These are phyloP conservation scores for Ailurus styani DNA, from an alignment of 2,113 vertebrate genomes.

Conservation along the genomic window DNA sequence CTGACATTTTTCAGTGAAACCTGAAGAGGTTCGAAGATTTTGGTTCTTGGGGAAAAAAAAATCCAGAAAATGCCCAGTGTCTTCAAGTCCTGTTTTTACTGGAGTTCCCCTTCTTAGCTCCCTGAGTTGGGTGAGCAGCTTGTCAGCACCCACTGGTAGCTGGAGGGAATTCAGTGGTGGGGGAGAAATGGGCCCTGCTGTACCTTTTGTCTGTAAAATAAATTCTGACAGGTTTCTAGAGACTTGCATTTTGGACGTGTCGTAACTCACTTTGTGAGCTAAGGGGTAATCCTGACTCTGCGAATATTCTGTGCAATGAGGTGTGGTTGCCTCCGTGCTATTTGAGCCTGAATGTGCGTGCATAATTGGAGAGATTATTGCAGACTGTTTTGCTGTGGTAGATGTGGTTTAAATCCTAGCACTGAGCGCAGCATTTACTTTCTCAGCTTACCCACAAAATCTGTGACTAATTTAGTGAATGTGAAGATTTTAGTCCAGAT, in stretches of 20 bases:
- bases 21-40: background rate
- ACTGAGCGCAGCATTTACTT: conserved; percentile 59
- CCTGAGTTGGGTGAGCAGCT: background rate
- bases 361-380: conserved; percentile 51
- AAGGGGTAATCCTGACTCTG: background rate
- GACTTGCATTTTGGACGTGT: background rate
- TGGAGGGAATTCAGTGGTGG: background rate
- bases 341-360: conserved; percentile 25
- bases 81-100: background rate
- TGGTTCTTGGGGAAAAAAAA: background rate
- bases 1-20: background rate
- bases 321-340: background rate
- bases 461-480: conserved; percentile 72
- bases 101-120: background rate
- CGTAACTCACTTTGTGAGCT: conserved; percentile 4
- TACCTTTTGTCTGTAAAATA: background rate
- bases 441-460: conserved; percentile 77
- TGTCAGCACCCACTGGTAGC: background rate
- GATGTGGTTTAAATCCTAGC: conserved; percentile 68
- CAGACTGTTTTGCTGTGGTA: conserved; percentile 62
- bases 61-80: background rate
- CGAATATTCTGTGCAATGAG: background rate
- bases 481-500: conserved; percentile 74
- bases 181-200: background rate
- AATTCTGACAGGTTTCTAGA: background rate